phyloP scores from a whole-genome alignment of 2,888 invertebrate species.

The Steinernema carpocapsae region DNA sequence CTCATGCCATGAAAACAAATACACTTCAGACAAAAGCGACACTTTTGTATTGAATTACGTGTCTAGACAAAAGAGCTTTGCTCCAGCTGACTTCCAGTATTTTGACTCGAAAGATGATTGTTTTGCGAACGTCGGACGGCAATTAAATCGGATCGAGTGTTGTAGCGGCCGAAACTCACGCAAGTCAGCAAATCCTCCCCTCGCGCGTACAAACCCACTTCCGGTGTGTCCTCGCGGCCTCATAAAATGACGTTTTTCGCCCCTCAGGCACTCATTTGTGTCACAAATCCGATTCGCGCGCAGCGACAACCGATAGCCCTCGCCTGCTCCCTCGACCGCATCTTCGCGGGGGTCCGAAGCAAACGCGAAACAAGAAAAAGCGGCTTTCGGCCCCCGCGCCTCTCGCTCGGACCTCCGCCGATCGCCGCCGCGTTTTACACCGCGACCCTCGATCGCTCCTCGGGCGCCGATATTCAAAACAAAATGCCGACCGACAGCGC shows the following conservation, averaged over 20 bases:
- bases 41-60: too few species aligned
- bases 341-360: not conserved
- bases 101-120: too few species aligned
- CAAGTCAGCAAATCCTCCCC: not conserved
- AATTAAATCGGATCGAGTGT: too few species aligned
- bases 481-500: not conserved
- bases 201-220: not conserved
- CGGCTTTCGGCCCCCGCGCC: slow-evolving; percentile 5
- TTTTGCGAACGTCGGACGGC: too few species aligned
- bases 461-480: slow-evolving; percentile 28
- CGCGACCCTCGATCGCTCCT: not conserved
- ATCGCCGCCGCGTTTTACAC: slow-evolving; percentile 34
- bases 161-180: too few species aligned
- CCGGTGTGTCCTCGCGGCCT: slow-evolving; percentile 1
- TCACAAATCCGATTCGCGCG: slow-evolving; percentile 16
- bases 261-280: slow-evolving; percentile 11
- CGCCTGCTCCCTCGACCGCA: not conserved
- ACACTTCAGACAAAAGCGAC: too few species aligned
- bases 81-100: too few species aligned
- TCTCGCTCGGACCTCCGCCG: slow-evolving; percentile 1
- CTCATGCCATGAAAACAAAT: too few species aligned
- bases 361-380: slow-evolving; percentile 9
- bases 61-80: too few species aligned
- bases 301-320: not conserved
- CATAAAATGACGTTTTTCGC: slow-evolving; percentile 7